Conservation (phyloP, 2,113 vertebrate genomes). For the Vulpes vulpes region DNA sequence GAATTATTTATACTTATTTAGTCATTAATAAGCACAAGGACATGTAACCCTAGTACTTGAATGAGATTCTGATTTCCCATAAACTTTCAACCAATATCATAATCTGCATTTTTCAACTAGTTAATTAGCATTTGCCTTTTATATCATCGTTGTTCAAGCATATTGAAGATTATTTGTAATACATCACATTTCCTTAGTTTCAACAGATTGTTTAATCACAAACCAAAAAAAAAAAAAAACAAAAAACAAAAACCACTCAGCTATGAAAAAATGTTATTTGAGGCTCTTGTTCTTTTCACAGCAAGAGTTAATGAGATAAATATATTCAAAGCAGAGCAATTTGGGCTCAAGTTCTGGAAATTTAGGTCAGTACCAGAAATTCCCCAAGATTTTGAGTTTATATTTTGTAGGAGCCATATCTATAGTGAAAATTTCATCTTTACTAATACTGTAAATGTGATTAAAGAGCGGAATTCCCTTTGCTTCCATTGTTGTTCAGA, state of each 20-base stretch:
- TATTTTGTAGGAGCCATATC: background rate
- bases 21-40: slow-evolving; percentile 74
- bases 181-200: background rate
- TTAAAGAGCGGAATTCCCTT: background rate
- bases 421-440: background rate
- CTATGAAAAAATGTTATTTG: background rate
- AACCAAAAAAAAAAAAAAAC: background rate
- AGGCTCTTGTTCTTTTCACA: background rate
- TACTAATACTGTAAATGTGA: background rate
- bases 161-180: background rate
- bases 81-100: slow-evolving; percentile 58
- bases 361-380: background rate
- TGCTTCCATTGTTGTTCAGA: background rate
- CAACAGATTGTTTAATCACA: background rate
- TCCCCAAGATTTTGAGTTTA: background rate
- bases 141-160: background rate
- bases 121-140: slow-evolving; percentile 51
- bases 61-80: slow-evolving; percentile 40
- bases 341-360: background rate
- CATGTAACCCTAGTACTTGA: background rate
- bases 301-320: background rate
- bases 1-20: slow-evolving; percentile 80
- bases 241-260: background rate
- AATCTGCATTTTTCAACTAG: background rate
- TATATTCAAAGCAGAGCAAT: background rate